phyloP scores from a whole-genome alignment of 2,797 vertebrate genomes.

The Sebastes taczanowskii region DNA sequence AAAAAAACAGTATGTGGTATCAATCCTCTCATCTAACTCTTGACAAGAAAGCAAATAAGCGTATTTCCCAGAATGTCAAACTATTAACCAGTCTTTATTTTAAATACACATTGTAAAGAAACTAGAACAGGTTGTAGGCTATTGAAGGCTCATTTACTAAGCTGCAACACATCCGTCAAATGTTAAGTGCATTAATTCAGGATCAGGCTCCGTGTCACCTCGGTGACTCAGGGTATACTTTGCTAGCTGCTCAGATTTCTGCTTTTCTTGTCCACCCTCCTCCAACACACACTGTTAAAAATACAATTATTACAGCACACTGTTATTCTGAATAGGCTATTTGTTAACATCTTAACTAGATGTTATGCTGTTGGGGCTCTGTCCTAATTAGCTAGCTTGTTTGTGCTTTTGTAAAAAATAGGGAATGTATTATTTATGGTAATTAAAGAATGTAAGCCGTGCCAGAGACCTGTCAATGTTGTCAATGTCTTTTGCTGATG shows the following conservation, averaged over 20 bases:
- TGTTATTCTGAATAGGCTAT: background rate
- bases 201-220: background rate
- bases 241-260: background rate
- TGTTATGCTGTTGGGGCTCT: background rate
- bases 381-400: background rate
- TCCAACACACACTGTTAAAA: background rate
- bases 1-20: no score
- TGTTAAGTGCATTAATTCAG: background rate
- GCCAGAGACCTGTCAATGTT: constrained; percentile 6
- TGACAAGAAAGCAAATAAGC: background rate
- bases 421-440: constrained; percentile 22
- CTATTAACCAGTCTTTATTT: background rate
- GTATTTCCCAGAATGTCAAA: no score
- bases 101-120: background rate
- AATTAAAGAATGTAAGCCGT: constrained; percentile 1
- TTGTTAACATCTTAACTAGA: background rate
- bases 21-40: background rate
- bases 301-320: background rate
- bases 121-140: background rate
- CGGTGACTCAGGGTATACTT: background rate
- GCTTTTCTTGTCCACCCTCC: background rate
- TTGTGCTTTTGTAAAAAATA: background rate
- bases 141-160: background rate
- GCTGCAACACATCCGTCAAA: background rate
- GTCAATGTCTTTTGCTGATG: background rate